These are phyloP conservation scores for Muntiacus muntjak DNA, from an alignment of 2,113 vertebrate species.

Conservation along the genomic window DNA sequence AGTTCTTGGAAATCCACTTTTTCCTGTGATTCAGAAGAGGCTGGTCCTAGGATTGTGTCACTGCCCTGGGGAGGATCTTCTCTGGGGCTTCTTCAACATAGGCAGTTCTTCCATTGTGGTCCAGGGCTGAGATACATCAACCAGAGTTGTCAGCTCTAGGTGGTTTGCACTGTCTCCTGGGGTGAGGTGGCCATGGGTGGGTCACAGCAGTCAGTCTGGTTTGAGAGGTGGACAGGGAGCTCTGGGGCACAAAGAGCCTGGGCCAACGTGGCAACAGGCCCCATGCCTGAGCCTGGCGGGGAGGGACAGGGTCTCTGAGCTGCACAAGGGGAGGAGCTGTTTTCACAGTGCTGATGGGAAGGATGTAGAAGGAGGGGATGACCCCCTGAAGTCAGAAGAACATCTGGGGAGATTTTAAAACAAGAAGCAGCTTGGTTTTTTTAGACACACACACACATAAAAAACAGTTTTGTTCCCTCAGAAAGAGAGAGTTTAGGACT, in stretches of 20 bases:
- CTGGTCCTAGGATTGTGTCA: neutral
- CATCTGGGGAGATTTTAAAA: neutral
- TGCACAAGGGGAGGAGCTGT: neutral
- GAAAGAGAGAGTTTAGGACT: neutral
- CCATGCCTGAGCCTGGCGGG: neutral
- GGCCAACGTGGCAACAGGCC: neutral
- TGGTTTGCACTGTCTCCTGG: neutral
- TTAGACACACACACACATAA: neutral
- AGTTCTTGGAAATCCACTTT: neutral
- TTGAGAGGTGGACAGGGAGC: neutral
- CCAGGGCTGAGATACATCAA: neutral
- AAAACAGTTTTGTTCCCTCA: neutral
- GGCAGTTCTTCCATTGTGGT: too few species aligned
- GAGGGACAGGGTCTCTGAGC: neutral
- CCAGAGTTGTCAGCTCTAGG: neutral
- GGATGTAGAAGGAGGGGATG: too few species aligned
- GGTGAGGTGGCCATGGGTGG: neutral
- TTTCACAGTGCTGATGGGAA: neutral
- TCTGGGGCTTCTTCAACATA: neutral
- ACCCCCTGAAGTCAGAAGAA: neutral
- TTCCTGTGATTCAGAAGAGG: neutral
- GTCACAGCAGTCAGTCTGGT: fast-evolving
- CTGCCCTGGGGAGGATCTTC: neutral
- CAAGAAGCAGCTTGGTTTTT: neutral
- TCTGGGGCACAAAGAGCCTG: neutral